Percentiles rank a stretch among this genome's conserved stretches.
Conservation (phyloP, 2,888 invertebrate genomes). For the Melangyna quadrimaculata region DNA sequence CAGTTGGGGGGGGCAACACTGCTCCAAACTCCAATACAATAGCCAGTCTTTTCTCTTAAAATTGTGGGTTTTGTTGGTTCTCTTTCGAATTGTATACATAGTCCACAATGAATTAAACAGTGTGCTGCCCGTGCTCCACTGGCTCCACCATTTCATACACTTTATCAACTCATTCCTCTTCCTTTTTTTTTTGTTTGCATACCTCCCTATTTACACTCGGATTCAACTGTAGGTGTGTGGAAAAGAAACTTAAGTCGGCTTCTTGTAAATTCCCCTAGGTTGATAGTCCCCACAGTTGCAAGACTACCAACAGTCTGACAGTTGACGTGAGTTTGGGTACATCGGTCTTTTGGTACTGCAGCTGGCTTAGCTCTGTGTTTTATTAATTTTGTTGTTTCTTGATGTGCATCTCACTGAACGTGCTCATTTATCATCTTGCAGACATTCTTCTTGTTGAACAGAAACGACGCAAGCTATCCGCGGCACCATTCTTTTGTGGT, state of each 20-base stretch:
- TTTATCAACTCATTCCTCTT: conserved; percentile 52
- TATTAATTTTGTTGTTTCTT: too few species aligned
- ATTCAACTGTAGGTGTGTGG: conserved; percentile 67
- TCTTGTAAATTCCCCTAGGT: conserved; percentile 66
- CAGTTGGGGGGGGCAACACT: too few species aligned
- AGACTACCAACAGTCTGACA: conserved; percentile 70
- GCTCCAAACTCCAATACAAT: too few species aligned
- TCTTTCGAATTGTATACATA: conserved; percentile 35
- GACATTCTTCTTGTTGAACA: conserved; percentile 30
- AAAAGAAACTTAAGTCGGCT: conserved; percentile 65
- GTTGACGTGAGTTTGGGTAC: conserved; percentile 72
- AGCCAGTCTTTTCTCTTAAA: conserved; percentile 59
- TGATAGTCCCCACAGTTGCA: conserved; percentile 66
- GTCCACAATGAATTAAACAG: too few species aligned
- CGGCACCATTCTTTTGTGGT: conserved; percentile 28
- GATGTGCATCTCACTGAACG: conserved; percentile 9
- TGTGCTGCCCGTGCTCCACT: conserved; percentile 26
- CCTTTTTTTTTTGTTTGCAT: conserved; percentile 23
- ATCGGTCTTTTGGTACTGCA: conserved; percentile 53
- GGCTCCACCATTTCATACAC: conserved; percentile 11
- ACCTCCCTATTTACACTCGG: conserved; percentile 53
- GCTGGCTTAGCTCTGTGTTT: not conserved
- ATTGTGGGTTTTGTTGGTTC: conserved; percentile 50
- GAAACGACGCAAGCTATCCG: conserved; percentile 46
- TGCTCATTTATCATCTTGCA: conserved; percentile 30